Base-by-base conservation (phyloP, 2,888 invertebrate genomes). In the Ichneumoninae sp. region DNA sequence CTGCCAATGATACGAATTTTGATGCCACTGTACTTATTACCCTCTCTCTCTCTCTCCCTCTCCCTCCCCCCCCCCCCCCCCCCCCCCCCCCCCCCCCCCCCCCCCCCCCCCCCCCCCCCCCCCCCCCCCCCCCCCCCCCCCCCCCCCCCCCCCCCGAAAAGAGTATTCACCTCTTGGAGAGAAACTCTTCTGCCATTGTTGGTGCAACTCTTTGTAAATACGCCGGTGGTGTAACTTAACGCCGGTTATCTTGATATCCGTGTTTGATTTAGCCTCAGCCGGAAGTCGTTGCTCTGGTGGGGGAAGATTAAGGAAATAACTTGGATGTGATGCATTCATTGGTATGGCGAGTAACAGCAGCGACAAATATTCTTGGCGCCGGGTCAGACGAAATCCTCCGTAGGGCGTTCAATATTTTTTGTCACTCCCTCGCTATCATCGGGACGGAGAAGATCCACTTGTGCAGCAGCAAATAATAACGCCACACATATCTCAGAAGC, bases 401-500 rank as follows among this genome's bases (percentile, higher is more conserved):
- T 22, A 70, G 76, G 78, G 60, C 65, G 16, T 69, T 81, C 47
- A 36, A 78, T 74, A 66, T 81, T 81, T 81, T 65, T 54, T 33
- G 40, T 36, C 26, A 52, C 10, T 8, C 33, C 5, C 19, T n/a
- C 13, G 65, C 62, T 19, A 77, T 74, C 44, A 57, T 77, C 36
- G 69, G 62, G 65, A 65, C 70, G 22, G 70, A 26, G 70, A 19
- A 52, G 77, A 80, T 84, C 75, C 78, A 81, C 84, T 84, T 79
- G 81, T 81, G 70, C 78, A 69, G 30, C 22, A 44, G 22, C 36
- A 52, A 66, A 30, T 16, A 50, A 69, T 57, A n/a, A 4, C 54
- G 26, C 60, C n/a, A 26, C 70, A 74, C 77, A 78, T 65, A 69
- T 82, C 74, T 36, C 36, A 62, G 81, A 84, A 84, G 75, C 84